Evolutionary conservation across 2,113 vertebrate genomes (phyloP).

Genomic region (Proteles cristata): DNA sequence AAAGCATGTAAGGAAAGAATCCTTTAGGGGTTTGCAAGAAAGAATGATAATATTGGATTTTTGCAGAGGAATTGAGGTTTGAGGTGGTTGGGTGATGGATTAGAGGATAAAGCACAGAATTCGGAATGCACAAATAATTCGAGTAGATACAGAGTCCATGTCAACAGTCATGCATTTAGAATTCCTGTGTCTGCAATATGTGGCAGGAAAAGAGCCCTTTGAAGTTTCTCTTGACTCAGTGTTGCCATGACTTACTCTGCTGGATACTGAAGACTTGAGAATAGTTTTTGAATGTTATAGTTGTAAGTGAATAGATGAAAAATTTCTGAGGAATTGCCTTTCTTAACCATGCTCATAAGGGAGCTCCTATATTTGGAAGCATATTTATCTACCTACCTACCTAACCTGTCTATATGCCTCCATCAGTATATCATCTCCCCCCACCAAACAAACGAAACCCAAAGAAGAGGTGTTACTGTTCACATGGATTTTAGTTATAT

Average conservation of each 20-base stretch:
- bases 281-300: background rate
- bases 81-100: background rate
- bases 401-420: background rate
- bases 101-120: background rate
- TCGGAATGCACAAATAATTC: background rate
- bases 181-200: background rate
- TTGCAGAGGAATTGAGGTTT: background rate
- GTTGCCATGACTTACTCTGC: background rate
- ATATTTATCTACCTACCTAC: background rate
- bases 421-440: background rate
- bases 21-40: background rate
- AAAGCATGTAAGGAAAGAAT: background rate
- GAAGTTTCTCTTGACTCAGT: background rate
- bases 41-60: background rate
- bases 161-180: background rate
- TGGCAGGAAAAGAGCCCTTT: background rate
- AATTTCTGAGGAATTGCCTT: background rate
- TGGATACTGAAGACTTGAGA: background rate
- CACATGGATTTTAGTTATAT: background rate
- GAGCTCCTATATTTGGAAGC: background rate
- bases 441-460: background rate
- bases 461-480: background rate
- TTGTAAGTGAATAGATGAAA: constrained; percentile 47
- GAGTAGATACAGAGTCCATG: background rate
- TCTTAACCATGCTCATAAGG: background rate